Percentiles rank a stretch among this genome's conserved stretches.
Conservation (phyloP, 1,140 invertebrate species). For the Sarcophaga bullata region DNA sequence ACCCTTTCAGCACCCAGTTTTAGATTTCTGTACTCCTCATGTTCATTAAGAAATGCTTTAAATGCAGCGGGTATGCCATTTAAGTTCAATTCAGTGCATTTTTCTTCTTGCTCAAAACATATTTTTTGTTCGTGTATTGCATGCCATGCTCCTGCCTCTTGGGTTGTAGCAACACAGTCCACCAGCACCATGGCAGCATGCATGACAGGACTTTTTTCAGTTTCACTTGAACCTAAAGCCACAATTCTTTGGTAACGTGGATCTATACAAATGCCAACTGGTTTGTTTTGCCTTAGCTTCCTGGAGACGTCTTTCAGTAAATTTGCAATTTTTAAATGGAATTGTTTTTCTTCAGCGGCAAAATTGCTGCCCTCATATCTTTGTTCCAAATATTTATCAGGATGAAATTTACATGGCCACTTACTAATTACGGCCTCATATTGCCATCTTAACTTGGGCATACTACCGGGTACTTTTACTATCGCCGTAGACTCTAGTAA, state of each 20-base stretch:
- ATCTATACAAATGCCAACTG: slow-evolving; percentile 76
- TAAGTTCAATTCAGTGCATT: slow-evolving; percentile 43
- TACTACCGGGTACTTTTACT: slow-evolving; percentile 70
- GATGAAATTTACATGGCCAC: slow-evolving; percentile 91
- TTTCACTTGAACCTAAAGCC: slow-evolving; percentile 73
- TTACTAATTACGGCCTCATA: slow-evolving; percentile 71
- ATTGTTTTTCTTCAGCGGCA: slow-evolving; percentile 67
- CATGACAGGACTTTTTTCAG: slow-evolving; percentile 76
- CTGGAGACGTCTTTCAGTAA: slow-evolving; percentile 47
- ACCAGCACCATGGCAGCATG: slow-evolving; percentile 88
- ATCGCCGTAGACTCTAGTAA: slow-evolving; percentile 68
- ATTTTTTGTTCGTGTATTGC: slow-evolving; percentile 13
- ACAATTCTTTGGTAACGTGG: slow-evolving; percentile 72
- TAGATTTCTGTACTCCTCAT: slow-evolving; percentile 47
- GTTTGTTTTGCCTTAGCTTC: slow-evolving; percentile 59
- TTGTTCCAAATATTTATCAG: slow-evolving; percentile 76
- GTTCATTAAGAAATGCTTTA: slow-evolving; percentile 50
- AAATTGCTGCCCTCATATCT: slow-evolving; percentile 75
- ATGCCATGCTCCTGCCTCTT: slow-evolving; percentile 82
- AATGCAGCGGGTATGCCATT: slow-evolving; percentile 50
- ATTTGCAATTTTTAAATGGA: slow-evolving; percentile 74
- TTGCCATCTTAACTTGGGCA: slow-evolving; percentile 76
- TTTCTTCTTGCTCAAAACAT: background rate
- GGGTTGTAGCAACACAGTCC: slow-evolving; percentile 83
- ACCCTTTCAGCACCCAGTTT: slow-evolving; percentile 54